Evolutionary conservation across 2,888 invertebrate species (phyloP).

Genomic region (Microctonus aethiopoides): DNA sequence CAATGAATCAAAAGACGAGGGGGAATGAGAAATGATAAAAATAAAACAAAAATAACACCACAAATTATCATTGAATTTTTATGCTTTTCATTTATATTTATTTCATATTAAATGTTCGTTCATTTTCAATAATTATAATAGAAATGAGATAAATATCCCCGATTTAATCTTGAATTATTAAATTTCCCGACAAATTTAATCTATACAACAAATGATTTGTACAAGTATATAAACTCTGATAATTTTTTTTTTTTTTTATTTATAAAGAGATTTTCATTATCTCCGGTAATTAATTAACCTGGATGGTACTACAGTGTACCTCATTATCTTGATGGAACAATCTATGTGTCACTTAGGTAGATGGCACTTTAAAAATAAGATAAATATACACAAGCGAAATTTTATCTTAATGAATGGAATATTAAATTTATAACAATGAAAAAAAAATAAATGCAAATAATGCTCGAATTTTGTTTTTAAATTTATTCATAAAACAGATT

Average conservation of each 20-base stretch:
- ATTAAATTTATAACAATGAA: too few species aligned
- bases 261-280: slow-evolving; percentile 26
- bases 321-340: slow-evolving; percentile 32
- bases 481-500: too few species aligned
- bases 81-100: neutral
- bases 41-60: neutral
- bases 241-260: neutral
- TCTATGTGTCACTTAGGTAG: slow-evolving; percentile 30
- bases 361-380: neutral
- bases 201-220: neutral
- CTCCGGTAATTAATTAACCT: slow-evolving; percentile 43
- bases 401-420: too few species aligned
- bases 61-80: neutral
- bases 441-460: too few species aligned
- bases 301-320: neutral
- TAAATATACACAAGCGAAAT: too few species aligned
- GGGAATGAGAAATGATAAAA: neutral
- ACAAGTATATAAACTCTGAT: neutral
- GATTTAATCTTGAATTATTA: too few species aligned
- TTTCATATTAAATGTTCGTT: too few species aligned
- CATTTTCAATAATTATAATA: too few species aligned
- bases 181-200: neutral
- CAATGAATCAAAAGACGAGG: neutral
- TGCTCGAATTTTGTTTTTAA: too few species aligned
- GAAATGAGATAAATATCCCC: too few species aligned